A percentile compares a stretch with the other conserved stretches of the same genome.
Conservation (phyloP, 2,113 vertebrate species). For the Alces alces region DNA sequence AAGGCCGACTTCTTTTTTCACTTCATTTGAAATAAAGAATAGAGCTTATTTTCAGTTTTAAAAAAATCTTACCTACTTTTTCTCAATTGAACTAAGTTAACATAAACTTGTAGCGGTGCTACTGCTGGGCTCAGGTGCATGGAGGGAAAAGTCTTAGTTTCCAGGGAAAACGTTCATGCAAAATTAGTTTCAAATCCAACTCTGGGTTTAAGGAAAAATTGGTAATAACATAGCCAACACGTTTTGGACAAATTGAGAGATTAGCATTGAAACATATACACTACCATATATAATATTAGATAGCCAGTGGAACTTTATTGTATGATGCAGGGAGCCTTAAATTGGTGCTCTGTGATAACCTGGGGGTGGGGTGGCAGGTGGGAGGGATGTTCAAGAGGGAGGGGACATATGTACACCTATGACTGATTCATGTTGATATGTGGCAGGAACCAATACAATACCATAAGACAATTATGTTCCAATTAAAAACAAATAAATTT, state of each 20-base stretch:
- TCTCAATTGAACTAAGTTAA: neutral
- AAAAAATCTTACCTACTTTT: neutral
- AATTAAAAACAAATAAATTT: neutral
- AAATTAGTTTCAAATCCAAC: neutral
- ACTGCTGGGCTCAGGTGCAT: neutral
- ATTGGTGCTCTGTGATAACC: neutral
- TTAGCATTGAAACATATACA: neutral
- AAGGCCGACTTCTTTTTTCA: neutral
- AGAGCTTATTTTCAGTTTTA: neutral
- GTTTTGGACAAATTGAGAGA: neutral
- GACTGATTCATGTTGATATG: neutral
- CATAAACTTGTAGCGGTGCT: neutral
- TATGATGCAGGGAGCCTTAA: accelerated
- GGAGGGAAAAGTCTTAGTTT: neutral
- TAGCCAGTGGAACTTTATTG: neutral
- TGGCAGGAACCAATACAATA: neutral
- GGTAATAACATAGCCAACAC: accelerated
- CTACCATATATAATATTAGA: neutral
- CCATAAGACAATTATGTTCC: neutral
- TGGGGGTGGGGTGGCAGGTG: neutral
- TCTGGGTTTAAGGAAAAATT: neutral
- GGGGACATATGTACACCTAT: neutral
- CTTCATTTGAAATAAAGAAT: neutral
- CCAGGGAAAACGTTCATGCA: neutral
- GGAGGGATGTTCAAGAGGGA: neutral